Base-by-base conservation (phyloP, 2,797 vertebrate genomes). In the Carduelis carduelis region DNA sequence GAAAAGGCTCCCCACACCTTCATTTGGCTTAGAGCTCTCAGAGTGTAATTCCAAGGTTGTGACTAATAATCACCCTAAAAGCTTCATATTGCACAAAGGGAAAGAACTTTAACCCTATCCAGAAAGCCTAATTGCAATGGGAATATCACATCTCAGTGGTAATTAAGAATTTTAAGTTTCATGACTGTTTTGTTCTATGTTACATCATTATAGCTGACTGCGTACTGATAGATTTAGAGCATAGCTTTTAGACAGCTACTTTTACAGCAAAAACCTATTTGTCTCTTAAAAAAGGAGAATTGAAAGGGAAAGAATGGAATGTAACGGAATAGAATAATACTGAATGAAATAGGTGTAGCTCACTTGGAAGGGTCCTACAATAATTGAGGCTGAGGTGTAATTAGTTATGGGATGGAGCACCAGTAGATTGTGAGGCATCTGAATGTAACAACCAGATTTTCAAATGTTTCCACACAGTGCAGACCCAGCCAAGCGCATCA, bases 121-220 rank as follows among this genome's bases (percentile, higher is more conserved):
- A 46, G 47, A 78, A 81, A 80, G 59, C 37, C 14, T 65, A 34
- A 83, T 57, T 76, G 60, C 59, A 93, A 68, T 60, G 55, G 59
- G 28, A 95, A 30, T 88, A 72, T 83, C 59, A 53, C 59, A 72
- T 41, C 55, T 68, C 44, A 76, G 52, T 4, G 1, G 18, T 65
- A 88, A 72, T 90, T 86, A 85, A 59, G 41, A 35, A n/a, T 37
- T 74, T 78, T 35, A 78, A 50, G 61, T 32, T 50, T 79, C 55
- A 75, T 23, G 18, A 52, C n/a, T 64, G 14, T 76, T 90, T 56
- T 32, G 30, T 80, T 63, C 49, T 55, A 22, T 50, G n/a, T 46
- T 49, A 32, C 20, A 32, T 74, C 32, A 41, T 68, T 83, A 39
- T 6, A 71, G 44, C 24, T 77, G 39, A 39, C 28, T 56, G 11